Evolutionary conservation across 2,113 vertebrate species (phyloP).

Genomic region (Axis porcinus): DNA sequence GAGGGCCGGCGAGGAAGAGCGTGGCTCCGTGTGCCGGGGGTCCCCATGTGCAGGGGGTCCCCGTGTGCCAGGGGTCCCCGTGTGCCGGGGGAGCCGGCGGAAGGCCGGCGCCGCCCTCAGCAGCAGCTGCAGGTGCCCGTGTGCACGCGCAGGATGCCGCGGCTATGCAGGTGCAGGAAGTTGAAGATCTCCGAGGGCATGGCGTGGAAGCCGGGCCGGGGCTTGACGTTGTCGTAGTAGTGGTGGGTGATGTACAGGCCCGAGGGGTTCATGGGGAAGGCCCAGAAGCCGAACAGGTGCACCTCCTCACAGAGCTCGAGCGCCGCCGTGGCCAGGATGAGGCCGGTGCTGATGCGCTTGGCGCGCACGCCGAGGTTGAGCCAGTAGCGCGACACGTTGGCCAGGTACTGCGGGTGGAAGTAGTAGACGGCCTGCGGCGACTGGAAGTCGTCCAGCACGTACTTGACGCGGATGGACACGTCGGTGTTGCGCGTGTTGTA

Average conservation of each 20-base stretch:
- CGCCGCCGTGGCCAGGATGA: conserved; percentile 95
- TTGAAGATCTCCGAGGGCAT: conserved; percentile 99
- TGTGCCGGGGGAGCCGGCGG: neutral
- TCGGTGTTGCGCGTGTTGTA: conserved; percentile 98
- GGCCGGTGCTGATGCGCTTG: conserved; percentile 93
- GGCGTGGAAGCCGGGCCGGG: conserved; percentile 96
- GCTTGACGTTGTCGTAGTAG: conserved; percentile 99
- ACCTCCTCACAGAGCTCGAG: conserved; percentile 97
- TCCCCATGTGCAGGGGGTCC: no score
- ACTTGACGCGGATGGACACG: conserved; percentile 95
- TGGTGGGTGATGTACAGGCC: conserved; percentile 96
- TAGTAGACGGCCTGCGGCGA: conserved; percentile 92
- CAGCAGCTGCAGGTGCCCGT: conserved; percentile 91
- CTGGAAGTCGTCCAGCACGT: conserved; percentile 95
- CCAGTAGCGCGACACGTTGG: conserved; percentile 97
- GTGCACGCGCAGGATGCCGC: conserved; percentile 93
- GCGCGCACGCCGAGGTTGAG: conserved; percentile 92
- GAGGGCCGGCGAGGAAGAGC: neutral
- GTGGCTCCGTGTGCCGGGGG: fast-evolving
- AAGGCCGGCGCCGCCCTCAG: conserved; percentile 70
- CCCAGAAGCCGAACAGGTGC: conserved; percentile 98
- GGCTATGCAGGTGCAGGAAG: conserved; percentile 97
- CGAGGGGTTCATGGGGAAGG: conserved; percentile 96
- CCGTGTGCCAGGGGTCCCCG: no score
- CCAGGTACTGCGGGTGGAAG: conserved; percentile 97